Conservation (phyloP, 1,140 invertebrate species). For the Aplysia californica region DNA sequence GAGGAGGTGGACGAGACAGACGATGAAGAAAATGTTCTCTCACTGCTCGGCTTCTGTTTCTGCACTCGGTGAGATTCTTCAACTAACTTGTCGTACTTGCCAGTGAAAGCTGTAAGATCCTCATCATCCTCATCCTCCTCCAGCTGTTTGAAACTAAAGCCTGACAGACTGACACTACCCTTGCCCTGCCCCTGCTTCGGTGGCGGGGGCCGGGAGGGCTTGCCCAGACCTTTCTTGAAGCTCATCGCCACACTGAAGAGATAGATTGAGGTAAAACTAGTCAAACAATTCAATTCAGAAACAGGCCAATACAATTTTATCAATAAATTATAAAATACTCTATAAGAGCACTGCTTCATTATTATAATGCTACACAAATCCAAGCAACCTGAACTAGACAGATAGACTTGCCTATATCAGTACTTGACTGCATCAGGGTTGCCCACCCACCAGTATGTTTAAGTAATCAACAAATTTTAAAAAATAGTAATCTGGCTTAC, state of each 20-base stretch:
- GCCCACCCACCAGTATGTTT: no score
- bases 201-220: constrained; percentile 40
- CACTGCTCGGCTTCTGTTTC: not conserved
- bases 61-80: constrained; percentile 23
- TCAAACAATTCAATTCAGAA: no score
- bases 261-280: not conserved
- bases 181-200: constrained; percentile 27
- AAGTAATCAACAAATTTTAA: no score
- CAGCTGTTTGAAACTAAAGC: constrained; percentile 56
- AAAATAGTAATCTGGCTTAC: no score
- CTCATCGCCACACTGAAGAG: constrained; percentile 33
- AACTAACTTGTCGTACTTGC: constrained; percentile 49
- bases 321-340: no score
- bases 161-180: constrained; percentile 18
- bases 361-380: no score
- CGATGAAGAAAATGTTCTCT: not conserved
- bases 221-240: constrained; percentile 34
- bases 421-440: no score
- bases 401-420: no score
- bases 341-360: no score
- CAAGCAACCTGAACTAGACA: no score
- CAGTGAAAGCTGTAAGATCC: constrained; percentile 48
- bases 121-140: constrained; percentile 60
- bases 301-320: no score
- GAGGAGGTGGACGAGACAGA: constrained; percentile 14